phyloP scores from a whole-genome alignment of 2,113 vertebrate species.

The Cyphomyrus plagiostoma region DNA sequence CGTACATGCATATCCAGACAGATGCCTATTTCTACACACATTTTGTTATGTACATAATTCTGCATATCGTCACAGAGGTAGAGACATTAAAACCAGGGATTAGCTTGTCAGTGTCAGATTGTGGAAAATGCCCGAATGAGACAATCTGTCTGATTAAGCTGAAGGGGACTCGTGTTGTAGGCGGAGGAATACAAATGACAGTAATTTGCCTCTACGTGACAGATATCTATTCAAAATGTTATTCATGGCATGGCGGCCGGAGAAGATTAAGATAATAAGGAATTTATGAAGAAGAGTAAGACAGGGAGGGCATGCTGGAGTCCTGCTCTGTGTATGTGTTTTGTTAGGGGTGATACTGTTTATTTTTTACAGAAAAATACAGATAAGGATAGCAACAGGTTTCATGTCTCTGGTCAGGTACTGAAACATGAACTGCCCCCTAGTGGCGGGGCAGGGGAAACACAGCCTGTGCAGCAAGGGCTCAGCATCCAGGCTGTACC shows the following conservation, averaged over 20 bases:
- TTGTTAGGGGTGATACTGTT: not conserved
- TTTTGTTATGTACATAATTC: constrained; percentile 62
- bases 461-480: not conserved
- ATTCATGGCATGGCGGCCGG: constrained; percentile 24
- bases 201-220: constrained; percentile 46
- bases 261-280: constrained; percentile 22
- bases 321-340: not conserved
- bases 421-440: not conserved
- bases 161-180: constrained; percentile 3
- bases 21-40: constrained; percentile 50
- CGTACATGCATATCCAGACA: constrained; percentile 38
- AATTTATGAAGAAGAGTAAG: constrained; percentile 32
- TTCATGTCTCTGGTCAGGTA: not conserved
- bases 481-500: not conserved
- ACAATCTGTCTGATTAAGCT: constrained; percentile 31
- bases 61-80: constrained; percentile 50
- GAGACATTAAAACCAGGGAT: constrained; percentile 40
- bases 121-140: constrained; percentile 16
- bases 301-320: constrained; percentile 4
- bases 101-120: constrained; percentile 36
- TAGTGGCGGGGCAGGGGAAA: not conserved
- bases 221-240: constrained; percentile 33
- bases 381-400: not conserved
- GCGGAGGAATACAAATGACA: constrained; percentile 33
- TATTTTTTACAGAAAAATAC: not conserved